Evolutionary conservation across 2,113 vertebrate species (phyloP).

Genomic region (Hoplias malabaricus): DNA sequence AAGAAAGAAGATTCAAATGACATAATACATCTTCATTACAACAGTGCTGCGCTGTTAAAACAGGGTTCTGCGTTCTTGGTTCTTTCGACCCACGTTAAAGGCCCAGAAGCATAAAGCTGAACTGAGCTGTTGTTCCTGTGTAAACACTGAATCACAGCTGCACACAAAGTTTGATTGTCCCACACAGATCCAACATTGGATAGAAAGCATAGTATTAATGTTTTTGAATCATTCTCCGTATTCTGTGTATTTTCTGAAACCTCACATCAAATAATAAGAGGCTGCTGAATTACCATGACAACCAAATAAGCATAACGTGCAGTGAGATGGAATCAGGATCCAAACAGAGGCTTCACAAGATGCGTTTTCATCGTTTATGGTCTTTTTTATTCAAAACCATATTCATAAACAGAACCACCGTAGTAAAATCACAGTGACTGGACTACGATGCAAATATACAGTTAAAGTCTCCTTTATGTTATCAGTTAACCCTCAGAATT

Average conservation of each 20-base stretch:
- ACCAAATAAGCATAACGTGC: constrained; percentile 31
- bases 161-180: not conserved
- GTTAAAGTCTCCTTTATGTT: too few species aligned
- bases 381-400: not conserved
- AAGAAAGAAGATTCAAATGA: constrained; percentile 54
- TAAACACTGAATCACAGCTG: not conserved
- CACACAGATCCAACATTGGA: not conserved
- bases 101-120: not conserved
- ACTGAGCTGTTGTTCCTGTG: not conserved
- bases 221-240: not conserved
- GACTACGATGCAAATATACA: too few species aligned
- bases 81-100: not conserved
- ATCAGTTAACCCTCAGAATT: too few species aligned
- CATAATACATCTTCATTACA: not conserved
- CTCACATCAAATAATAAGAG: constrained; percentile 11
- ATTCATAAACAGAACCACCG: not conserved
- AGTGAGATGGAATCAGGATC: constrained; percentile 14
- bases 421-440: too few species aligned
- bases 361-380: constrained; percentile 19
- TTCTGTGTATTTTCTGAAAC: not conserved
- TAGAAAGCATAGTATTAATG: not conserved
- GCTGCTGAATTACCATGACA: constrained; percentile 39
- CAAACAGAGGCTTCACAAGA: not conserved
- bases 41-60: not conserved
- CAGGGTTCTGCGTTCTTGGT: not conserved